A percentile compares a stretch with the other conserved stretches of the same genome.
Evolutionary conservation across 2,888 invertebrate genomes (phyloP).

Genomic region (Drosophila parthenogenetica): DNA sequence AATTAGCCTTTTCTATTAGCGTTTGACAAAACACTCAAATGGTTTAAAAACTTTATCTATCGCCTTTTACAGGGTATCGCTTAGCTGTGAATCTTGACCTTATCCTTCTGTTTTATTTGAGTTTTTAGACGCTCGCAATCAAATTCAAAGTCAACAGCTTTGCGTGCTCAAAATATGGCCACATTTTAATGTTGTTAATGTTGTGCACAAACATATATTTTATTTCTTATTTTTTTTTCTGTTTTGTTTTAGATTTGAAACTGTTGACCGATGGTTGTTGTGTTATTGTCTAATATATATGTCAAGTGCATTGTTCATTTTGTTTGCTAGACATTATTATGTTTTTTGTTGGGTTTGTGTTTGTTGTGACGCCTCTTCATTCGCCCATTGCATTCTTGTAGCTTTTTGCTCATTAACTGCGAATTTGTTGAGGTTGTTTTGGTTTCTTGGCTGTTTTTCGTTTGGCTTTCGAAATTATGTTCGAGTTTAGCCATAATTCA

Average conservation of each 20-base stretch:
- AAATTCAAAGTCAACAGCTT: constrained; percentile 75
- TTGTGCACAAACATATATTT: constrained; percentile 37
- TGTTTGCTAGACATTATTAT: constrained; percentile 16
- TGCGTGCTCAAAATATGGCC: constrained; percentile 59
- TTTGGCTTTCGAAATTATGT: constrained; percentile 6
- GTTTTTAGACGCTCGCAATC: constrained; percentile 29
- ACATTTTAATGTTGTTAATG: constrained; percentile 57
- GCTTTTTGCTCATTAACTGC: constrained; percentile 19
- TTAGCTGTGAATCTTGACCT: not conserved
- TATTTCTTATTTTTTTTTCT: not conserved
- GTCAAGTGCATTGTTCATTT: constrained; percentile 63
- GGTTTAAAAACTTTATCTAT: too few species aligned
- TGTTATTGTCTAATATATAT: constrained; percentile 49
- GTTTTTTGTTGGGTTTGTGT: constrained; percentile 9
- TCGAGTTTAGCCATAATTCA: constrained; percentile 8
- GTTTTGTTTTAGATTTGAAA: not conserved
- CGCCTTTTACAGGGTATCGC: constrained; percentile 28
- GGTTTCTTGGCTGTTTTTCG: not conserved
- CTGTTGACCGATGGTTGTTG: constrained; percentile 13
- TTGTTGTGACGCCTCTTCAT: constrained; percentile 34
- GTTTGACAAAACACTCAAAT: too few species aligned
- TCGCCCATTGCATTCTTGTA: constrained; percentile 27
- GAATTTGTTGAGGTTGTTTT: constrained; percentile 20
- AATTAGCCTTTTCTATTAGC: too few species aligned
- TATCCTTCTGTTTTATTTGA: constrained; percentile 24